Evolutionary conservation across 2,113 vertebrate genomes (phyloP).

Genomic region (Eidolon helvum): DNA sequence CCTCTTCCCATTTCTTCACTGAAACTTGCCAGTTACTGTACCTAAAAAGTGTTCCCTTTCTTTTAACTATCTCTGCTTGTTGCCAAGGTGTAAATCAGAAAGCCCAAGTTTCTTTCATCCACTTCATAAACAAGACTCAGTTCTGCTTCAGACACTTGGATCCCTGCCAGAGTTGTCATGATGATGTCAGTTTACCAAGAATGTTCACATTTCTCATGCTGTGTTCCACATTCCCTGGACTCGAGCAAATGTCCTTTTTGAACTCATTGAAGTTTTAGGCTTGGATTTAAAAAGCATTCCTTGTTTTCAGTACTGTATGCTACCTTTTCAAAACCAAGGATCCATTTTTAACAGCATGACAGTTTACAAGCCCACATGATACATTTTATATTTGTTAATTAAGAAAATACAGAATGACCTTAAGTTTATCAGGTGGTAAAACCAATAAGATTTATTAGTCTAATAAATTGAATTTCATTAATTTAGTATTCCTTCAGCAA

Average conservation of each 20-base stretch:
- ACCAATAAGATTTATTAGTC: neutral
- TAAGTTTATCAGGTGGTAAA: neutral
- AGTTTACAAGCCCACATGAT: neutral
- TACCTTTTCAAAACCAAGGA: conserved; percentile 47
- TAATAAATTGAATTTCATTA: neutral
- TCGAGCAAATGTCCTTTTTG: conserved; percentile 56
- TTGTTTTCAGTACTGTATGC: conserved; percentile 15
- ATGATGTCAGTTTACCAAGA: conserved; percentile 74
- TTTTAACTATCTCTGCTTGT: conserved; percentile 21
- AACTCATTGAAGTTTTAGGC: conserved; percentile 49
- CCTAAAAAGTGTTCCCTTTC: conserved; percentile 43
- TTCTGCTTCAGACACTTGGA: conserved; percentile 59
- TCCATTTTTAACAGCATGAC: neutral
- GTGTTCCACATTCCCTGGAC: conserved; percentile 60
- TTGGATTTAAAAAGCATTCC: conserved; percentile 13
- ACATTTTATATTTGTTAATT: neutral
- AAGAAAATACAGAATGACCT: neutral
- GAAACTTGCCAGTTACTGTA: neutral
- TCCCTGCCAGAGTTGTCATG: conserved; percentile 43
- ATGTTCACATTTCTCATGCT: conserved; percentile 72
- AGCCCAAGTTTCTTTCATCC: conserved; percentile 41
- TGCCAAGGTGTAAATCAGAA: conserved; percentile 72
- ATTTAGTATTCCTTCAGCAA: neutral
- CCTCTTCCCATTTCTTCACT: conserved; percentile 16
- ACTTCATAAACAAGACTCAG: conserved; percentile 53